Evolutionary conservation across 1,140 invertebrate species (phyloP).

Genomic region (Hycleus phaleratus): DNA sequence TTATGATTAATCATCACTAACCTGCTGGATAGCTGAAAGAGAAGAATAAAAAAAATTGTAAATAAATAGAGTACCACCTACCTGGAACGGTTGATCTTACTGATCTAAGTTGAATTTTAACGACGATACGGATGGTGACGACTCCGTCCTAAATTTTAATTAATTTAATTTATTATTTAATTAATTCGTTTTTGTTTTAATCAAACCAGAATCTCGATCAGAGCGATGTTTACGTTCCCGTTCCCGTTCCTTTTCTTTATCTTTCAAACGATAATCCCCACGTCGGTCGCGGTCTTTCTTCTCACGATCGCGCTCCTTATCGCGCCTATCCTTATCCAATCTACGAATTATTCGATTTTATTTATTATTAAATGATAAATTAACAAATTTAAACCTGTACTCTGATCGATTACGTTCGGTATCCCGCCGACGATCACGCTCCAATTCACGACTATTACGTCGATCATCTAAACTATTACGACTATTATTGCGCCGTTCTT

Average conservation of each 20-base stretch:
- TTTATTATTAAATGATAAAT: too few relatives aligned
- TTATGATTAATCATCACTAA: constrained; percentile 26
- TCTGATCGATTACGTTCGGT: constrained; percentile 10
- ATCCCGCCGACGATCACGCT: constrained; percentile 16
- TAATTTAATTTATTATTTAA: neutral
- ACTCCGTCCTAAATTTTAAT: constrained; percentile 17
- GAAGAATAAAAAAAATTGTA: constrained; percentile 22
- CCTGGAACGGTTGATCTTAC: constrained; percentile 32
- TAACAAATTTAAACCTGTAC: constrained; percentile 1
- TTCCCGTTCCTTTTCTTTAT: constrained; percentile 21
- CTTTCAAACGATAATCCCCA: constrained; percentile 15
- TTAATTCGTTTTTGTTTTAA: neutral
- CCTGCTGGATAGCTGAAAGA: constrained; percentile 34
- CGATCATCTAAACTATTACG: constrained; percentile 15
- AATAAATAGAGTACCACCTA: constrained; percentile 33
- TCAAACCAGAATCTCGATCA: constrained; percentile 32
- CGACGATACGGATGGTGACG: constrained; percentile 24
- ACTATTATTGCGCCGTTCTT: constrained; percentile 24
- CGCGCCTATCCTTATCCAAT: constrained; percentile 6
- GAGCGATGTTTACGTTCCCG: constrained; percentile 34
- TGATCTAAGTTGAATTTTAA: constrained; percentile 21
- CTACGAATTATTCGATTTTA: neutral
- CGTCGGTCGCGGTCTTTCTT: neutral
- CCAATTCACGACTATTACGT: constrained; percentile 4
- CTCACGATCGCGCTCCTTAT: constrained; percentile 5